Conservation (phyloP, 1,140 invertebrate species). For the Drosophila lini region DNA sequence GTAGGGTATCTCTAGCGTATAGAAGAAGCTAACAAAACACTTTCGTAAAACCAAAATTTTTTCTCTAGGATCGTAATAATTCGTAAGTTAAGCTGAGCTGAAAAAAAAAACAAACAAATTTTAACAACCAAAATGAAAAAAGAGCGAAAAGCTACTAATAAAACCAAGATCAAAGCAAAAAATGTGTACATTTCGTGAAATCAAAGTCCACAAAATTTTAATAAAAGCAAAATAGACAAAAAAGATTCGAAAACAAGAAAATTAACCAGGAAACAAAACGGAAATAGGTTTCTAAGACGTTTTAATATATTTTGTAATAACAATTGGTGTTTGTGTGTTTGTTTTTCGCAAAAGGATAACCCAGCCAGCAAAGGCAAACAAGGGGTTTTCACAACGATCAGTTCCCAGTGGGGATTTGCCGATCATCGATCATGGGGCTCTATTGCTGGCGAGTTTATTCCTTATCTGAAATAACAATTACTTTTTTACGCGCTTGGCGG, state of each 20-base stretch:
- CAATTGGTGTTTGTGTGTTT: constrained; percentile 23
- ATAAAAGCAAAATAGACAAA: constrained; percentile 18
- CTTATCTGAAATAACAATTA: neutral
- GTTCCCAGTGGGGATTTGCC: constrained; percentile 38
- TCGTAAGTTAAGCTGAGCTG: constrained; percentile 44
- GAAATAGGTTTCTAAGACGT: constrained; percentile 53
- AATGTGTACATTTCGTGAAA: constrained; percentile 46
- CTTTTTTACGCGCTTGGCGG: constrained; percentile 27
- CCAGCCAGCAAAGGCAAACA: constrained; percentile 14
- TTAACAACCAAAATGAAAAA: constrained; percentile 22
- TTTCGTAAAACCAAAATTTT: constrained; percentile 61
- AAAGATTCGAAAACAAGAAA: neutral
- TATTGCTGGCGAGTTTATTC: constrained; percentile 14
- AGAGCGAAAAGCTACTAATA: constrained; percentile 24
- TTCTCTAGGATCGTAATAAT: constrained; percentile 52
- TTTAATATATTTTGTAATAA: constrained; percentile 50
- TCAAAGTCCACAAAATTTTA: constrained; percentile 43
- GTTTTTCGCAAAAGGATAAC: neutral
- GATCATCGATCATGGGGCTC: constrained; percentile 33
- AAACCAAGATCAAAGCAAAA: constrained; percentile 28
- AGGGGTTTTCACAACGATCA: constrained; percentile 12
- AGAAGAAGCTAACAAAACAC: constrained; percentile 42
- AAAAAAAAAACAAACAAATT: constrained; percentile 39
- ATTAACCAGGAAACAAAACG: constrained; percentile 15
- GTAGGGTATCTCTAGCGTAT: constrained; percentile 54